Evolutionary conservation across 2,888 invertebrate species (phyloP).

Genomic region (Coecobrya sp.): DNA sequence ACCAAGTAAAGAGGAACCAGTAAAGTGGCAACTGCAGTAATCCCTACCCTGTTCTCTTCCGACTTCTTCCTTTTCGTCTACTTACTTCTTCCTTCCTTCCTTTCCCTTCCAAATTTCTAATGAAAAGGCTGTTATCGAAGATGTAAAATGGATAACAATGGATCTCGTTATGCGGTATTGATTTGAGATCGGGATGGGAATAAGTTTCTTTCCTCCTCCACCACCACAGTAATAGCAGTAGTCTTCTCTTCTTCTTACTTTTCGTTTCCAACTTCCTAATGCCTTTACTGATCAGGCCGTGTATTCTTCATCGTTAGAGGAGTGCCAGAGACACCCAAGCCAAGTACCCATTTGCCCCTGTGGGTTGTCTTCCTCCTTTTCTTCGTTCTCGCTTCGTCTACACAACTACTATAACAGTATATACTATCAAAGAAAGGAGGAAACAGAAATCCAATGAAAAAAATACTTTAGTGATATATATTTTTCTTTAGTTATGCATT

Average conservation of each 20-base stretch:
- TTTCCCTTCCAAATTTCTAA: conserved; percentile 77
- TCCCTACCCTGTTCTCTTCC: conserved; percentile 41
- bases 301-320: conserved; percentile 79
- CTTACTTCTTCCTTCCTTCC: conserved; percentile 40
- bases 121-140: conserved; percentile 85
- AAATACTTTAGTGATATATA: conserved; percentile 35
- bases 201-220: conserved; percentile 77
- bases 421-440: conserved; percentile 61
- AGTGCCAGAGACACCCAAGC: conserved; percentile 76
- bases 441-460: conserved; percentile 59
- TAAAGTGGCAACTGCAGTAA: conserved; percentile 58
- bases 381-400: neutral
- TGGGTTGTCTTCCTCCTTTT: conserved; percentile 64
- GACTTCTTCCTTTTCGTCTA: neutral
- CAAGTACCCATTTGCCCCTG: conserved; percentile 78
- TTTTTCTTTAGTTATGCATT: conserved; percentile 64
- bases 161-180: conserved; percentile 86
- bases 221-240: neutral
- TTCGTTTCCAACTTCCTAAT: conserved; percentile 75
- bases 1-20: conserved; percentile 1
- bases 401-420: neutral
- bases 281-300: conserved; percentile 71
- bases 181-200: conserved; percentile 84
- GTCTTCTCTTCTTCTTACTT: conserved; percentile 36
- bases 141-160: conserved; percentile 86